Conservation (phyloP, 2,113 vertebrate species). For the Anguilla japonica region DNA sequence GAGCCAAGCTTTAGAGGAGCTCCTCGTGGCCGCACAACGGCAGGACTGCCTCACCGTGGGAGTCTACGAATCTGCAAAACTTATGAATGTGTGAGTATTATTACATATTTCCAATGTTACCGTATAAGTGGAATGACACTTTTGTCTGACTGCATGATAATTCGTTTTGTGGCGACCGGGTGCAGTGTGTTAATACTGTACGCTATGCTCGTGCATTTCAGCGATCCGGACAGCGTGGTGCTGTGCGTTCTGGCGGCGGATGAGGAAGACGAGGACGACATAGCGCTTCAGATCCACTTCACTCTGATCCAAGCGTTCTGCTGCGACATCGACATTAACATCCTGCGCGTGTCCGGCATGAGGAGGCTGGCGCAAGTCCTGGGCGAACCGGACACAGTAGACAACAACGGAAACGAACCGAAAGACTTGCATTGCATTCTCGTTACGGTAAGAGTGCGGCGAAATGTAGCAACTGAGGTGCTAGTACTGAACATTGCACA, state of each 20-base stretch:
- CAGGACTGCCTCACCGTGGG: conserved; percentile 72
- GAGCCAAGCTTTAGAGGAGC: conserved; percentile 67
- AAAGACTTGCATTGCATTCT: conserved; percentile 88
- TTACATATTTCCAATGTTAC: too few species aligned
- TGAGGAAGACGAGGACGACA: conserved; percentile 79
- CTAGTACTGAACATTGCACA: background rate
- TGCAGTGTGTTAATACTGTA: background rate
- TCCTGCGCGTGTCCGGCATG: conserved; percentile 82
- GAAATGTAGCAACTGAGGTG: too few species aligned
- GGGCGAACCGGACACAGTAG: conserved; percentile 54
- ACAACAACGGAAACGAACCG: conserved; percentile 69
- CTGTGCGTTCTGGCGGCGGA: conserved; percentile 85
- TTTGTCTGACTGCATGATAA: background rate
- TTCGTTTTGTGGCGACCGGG: background rate
- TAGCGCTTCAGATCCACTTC: conserved; percentile 91
- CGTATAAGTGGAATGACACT: background rate
- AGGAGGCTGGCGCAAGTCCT: conserved; percentile 77
- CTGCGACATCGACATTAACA: conserved; percentile 88
- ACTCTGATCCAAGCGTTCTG: conserved; percentile 91
- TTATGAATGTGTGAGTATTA: conserved; percentile 76
- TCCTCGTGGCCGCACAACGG: conserved; percentile 70
- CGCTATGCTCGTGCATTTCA: conserved; percentile 39
- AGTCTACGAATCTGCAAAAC: conserved; percentile 76
- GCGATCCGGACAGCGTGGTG: conserved; percentile 90
- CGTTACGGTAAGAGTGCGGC: conserved; percentile 80